Conservation (phyloP, 2,113 vertebrate species). For the Argyrosomus japonicus region DNA sequence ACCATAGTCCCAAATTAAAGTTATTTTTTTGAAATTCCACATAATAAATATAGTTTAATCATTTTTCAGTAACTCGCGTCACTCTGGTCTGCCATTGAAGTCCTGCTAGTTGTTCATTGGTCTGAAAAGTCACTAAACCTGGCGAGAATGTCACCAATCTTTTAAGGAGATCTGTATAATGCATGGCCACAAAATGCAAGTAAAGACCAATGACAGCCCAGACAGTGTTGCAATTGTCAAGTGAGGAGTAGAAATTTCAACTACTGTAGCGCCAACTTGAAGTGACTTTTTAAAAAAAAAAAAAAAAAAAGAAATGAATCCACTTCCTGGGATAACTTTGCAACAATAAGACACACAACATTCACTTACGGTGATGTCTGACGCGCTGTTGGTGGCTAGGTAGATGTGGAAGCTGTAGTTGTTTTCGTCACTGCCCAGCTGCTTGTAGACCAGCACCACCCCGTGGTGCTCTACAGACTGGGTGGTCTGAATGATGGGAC, state of each 20-base stretch:
- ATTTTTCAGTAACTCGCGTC: no score
- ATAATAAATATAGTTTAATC: no score
- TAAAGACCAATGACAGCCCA: not conserved
- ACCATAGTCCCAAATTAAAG: no score
- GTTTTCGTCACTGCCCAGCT: constrained; percentile 71
- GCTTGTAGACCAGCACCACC: constrained; percentile 88
- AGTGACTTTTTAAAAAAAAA: not conserved
- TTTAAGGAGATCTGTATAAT: no score
- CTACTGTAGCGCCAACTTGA: not conserved
- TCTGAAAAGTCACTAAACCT: no score
- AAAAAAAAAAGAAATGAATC: not conserved
- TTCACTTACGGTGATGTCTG: constrained; percentile 86
- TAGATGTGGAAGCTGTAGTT: constrained; percentile 89
- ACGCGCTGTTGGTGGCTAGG: constrained; percentile 89
- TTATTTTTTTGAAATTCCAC: no score
- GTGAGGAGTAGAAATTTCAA: not conserved
- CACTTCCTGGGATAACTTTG: not conserved
- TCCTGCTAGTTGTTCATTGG: no score
- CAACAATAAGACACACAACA: no score
- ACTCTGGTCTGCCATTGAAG: no score
- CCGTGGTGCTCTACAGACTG: constrained; percentile 84
- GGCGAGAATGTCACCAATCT: no score
- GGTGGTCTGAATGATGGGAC: constrained; percentile 84
- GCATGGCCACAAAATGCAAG: not conserved
- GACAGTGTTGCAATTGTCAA: not conserved